Conservation (phyloP, 2,797 vertebrate species). For the Adelosebastes latens region DNA sequence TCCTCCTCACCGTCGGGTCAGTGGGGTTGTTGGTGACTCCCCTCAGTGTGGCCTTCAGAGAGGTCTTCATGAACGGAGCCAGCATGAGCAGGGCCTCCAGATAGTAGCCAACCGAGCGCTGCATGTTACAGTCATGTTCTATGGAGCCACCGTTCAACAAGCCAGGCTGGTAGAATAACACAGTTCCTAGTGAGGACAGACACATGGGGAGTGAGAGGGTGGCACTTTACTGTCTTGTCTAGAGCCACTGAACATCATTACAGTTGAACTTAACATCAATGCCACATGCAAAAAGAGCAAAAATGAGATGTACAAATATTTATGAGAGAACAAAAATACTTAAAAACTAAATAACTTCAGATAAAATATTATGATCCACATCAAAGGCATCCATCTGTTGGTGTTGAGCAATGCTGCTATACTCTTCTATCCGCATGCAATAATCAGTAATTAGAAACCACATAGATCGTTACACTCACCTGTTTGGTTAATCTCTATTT, state of each 20-base stretch:
- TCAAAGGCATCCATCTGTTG: neutral
- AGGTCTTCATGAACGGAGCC: constrained; percentile 95
- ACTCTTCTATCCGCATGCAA: neutral
- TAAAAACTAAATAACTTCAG: neutral
- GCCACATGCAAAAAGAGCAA: neutral
- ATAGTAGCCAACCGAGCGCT: constrained; percentile 93
- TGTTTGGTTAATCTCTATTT: constrained; percentile 98
- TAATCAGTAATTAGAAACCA: constrained; percentile 12
- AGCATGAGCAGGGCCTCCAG: constrained; percentile 93
- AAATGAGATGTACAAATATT: fast-evolving
- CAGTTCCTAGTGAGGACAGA: constrained; percentile 83
- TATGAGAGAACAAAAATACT: neutral
- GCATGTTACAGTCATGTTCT: constrained; percentile 92
- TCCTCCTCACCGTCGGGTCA: constrained; percentile 92
- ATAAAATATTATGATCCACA: neutral
- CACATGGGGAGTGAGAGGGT: neutral
- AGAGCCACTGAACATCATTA: neutral
- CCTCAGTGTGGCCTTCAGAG: constrained; percentile 88
- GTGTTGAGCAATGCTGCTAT: neutral
- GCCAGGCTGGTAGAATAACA: constrained; percentile 94
- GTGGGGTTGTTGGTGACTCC: constrained; percentile 93
- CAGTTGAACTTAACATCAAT: neutral
- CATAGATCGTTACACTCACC: constrained; percentile 77
- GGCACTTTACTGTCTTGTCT: neutral
- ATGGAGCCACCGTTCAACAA: constrained; percentile 89